Percentiles rank a stretch among this genome's conserved stretches.
Evolutionary conservation across 2,888 invertebrate genomes (phyloP).

Genomic region (Phymatocera aterrima): DNA sequence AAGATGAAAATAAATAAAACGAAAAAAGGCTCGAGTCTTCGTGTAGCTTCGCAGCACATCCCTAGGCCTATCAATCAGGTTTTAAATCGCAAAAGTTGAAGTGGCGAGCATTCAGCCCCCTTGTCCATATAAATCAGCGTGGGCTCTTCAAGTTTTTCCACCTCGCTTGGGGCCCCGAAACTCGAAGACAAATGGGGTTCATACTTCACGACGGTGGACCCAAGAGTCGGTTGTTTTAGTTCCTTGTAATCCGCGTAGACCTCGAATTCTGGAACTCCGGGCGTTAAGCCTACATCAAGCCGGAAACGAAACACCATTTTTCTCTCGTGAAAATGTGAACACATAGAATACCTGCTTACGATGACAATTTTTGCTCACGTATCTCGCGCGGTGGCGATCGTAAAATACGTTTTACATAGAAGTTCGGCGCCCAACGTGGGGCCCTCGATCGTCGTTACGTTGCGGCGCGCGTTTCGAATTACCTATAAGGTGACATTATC

Average conservation of each 20-base stretch:
- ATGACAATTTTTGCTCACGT: background rate
- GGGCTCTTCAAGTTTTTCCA: slow-evolving; percentile 49
- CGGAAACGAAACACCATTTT: background rate
- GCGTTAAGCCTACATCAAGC: background rate
- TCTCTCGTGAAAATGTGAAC: background rate
- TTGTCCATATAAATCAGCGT: slow-evolving; percentile 52
- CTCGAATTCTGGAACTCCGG: slow-evolving; percentile 56
- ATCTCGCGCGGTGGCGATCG: background rate
- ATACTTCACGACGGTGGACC: slow-evolving; percentile 64
- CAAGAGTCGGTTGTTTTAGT: slow-evolving; percentile 53
- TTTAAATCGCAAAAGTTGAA: slow-evolving; percentile 46
- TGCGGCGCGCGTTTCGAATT: background rate
- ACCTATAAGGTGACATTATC: background rate
- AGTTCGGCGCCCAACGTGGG: too few relatives aligned
- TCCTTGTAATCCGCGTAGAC: slow-evolving; percentile 67
- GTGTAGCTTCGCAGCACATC: background rate
- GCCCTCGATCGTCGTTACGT: slow-evolving; percentile 13
- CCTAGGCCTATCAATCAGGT: slow-evolving; percentile 41
- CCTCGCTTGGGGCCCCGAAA: slow-evolving; percentile 48
- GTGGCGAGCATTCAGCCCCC: slow-evolving; percentile 41
- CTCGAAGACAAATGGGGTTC: slow-evolving; percentile 66
- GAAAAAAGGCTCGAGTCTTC: background rate
- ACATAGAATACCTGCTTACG: background rate
- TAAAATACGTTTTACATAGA: background rate
- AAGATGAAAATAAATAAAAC: background rate